Evolutionary conservation across 2,113 vertebrate species (phyloP).

Genomic region (Lanius ludovicianus): DNA sequence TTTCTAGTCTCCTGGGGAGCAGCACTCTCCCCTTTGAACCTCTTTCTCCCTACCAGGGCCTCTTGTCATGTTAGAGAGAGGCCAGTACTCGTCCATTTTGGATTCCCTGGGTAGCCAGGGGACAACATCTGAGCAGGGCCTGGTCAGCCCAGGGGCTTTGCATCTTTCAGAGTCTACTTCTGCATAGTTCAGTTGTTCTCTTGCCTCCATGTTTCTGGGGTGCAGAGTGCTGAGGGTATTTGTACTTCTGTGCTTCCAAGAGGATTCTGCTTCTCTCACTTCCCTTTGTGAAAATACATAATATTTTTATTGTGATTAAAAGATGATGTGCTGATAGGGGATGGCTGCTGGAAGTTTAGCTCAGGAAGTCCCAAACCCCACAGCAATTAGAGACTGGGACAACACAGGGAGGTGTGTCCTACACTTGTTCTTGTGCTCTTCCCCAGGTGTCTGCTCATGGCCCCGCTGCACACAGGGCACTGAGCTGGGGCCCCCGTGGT

Average conservation of each 20-base stretch:
- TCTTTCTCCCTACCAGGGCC: not conserved
- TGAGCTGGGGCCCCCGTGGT: not conserved
- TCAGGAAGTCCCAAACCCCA: not conserved
- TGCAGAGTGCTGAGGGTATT: not conserved
- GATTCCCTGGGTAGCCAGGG: not conserved
- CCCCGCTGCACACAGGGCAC: not conserved
- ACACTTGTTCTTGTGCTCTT: not conserved
- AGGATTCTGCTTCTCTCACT: not conserved
- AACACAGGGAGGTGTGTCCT: not conserved
- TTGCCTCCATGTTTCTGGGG: not conserved
- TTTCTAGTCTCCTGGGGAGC: not conserved
- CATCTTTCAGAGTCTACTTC: not conserved
- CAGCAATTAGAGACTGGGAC: not conserved
- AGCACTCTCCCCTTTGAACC: not conserved
- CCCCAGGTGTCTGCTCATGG: not conserved
- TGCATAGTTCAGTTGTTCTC: not conserved
- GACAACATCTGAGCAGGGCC: not conserved
- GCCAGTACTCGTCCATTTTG: accelerated
- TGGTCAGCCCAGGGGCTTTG: not conserved
- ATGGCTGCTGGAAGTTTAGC: not conserved
- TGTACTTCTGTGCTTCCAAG: not conserved
- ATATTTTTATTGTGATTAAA: not conserved
- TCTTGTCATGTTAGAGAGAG: not conserved
- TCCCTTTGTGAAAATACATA: not conserved
- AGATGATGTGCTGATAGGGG: not conserved